These are phyloP conservation scores for Psilopsiagon aurifrons DNA, from an alignment of 2,113 vertebrate genomes.

Conservation along the genomic window DNA sequence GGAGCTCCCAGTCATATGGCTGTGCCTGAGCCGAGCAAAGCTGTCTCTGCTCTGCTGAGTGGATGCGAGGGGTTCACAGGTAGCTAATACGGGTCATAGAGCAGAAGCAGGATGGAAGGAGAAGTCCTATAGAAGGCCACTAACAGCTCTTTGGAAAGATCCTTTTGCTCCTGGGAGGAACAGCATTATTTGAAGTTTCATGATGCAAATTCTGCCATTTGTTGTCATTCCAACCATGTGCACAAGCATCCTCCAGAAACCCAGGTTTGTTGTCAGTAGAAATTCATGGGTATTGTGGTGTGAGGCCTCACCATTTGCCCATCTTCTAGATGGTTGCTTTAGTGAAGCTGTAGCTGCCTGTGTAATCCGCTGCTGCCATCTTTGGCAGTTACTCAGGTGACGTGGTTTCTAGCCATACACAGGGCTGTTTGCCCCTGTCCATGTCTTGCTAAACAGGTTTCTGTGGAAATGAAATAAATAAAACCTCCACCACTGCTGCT, in stretches of 20 bases:
- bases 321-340: not conserved
- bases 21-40: not conserved
- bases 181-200: not conserved
- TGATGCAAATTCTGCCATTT: not conserved
- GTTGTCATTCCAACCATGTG: rapidly evolving
- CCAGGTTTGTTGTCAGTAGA: not conserved
- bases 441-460: constrained; percentile 36
- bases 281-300: not conserved
- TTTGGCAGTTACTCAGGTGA: not conserved
- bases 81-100: not conserved
- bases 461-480: constrained; percentile 57
- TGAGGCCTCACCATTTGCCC: not conserved
- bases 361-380: not conserved
- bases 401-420: not conserved
- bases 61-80: not conserved
- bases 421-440: not conserved
- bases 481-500: constrained; percentile 26
- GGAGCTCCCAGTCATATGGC: not conserved
- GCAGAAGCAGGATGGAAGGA: rapidly evolving
- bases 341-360: not conserved
- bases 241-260: not conserved
- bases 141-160: not conserved
- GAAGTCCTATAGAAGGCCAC: not conserved
- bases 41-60: not conserved
- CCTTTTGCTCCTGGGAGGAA: not conserved